phyloP scores from a whole-genome alignment of 2,797 vertebrate genomes.

The Mormyrus proboscirostris region DNA sequence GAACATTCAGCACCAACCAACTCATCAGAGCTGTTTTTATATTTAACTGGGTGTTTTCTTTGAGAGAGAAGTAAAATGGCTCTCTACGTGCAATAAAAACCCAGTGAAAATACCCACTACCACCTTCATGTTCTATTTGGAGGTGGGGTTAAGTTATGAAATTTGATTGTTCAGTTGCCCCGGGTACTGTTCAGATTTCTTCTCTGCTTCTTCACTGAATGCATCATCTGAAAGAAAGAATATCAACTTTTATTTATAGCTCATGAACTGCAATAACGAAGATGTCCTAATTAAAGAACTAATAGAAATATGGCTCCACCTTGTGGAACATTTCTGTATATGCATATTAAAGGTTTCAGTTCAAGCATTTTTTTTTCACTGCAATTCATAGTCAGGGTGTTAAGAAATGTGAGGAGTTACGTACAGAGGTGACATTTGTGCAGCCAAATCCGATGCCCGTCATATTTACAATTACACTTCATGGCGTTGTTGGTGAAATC shows the following conservation, averaged over 20 bases:
- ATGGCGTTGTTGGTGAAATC: slow-evolving; percentile 98
- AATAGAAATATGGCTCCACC: background rate
- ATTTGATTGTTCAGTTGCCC: slow-evolving; percentile 94
- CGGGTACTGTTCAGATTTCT: slow-evolving; percentile 85
- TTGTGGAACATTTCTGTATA: background rate
- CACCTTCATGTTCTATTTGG: background rate
- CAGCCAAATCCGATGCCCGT: slow-evolving; percentile 92
- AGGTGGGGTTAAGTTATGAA: slow-evolving; percentile 46
- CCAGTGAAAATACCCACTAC: background rate
- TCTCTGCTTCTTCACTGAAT: slow-evolving; percentile 89
- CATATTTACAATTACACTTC: slow-evolving; percentile 98
- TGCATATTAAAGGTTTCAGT: background rate
- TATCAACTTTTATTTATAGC: background rate
- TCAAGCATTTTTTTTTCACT: background rate
- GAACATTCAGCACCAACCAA: background rate
- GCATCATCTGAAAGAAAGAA: slow-evolving; percentile 69
- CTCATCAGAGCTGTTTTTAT: background rate
- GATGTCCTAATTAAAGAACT: background rate
- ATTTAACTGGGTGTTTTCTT: background rate
- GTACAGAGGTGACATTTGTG: slow-evolving; percentile 91
- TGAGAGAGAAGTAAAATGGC: background rate
- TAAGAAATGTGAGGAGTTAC: slow-evolving; percentile 4
- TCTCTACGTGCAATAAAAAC: background rate
- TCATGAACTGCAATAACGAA: background rate
- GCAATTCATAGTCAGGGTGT: background rate